Evolutionary conservation across 2,888 invertebrate species (phyloP), one percentile per base, ranked within the genome.

Genomic region (Mesoligia furuncula): DNA sequence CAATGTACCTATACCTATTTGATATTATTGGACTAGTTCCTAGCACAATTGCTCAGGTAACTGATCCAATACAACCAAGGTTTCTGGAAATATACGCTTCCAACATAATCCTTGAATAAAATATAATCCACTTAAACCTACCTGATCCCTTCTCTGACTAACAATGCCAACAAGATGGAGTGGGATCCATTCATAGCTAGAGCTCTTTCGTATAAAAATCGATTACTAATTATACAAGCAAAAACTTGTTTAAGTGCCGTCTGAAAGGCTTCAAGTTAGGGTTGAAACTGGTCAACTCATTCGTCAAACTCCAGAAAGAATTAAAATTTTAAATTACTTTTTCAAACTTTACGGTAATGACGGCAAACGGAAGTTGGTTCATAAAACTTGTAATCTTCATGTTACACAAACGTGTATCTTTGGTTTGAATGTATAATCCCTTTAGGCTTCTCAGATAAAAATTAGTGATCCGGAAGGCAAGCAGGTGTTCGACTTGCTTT

Each of bases 251-350:
- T 51, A 82, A 79, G 69, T 79, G 48, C 71, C 39, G 68, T 66
- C 59, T 57, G 59, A 73, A 86, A 77, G 67, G 67, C 62, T 85
- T 87, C 75, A 48, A 65, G 68, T 75, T 80, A 62, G n/a, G n/a
- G n/a, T n/a, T 42, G 59, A 68, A 84, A 79, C 75, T 70, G 86
- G 79, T 80, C 87, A 79, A 73, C 68, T 64, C 70, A 79, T 81
- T 80, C 62, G 59, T 54, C 31, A n/a, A 76, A 86, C 69, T 87
- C 69, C 74, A 62, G 48, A 69, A 84, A 84, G 87, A 79, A 84
- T 85, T 85, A 84, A 75, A 80, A 84, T 76, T 81, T 87, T 75
- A 84, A 84, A 85, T 85, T 70, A 86, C 84, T 78, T 80, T 71
- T 65, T 48, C 45, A 24, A 84, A 86, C 57, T 85, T 78, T 48